These are phyloP conservation scores for Perca flavescens DNA, from an alignment of 2,113 vertebrate genomes.

Conservation along the genomic window DNA sequence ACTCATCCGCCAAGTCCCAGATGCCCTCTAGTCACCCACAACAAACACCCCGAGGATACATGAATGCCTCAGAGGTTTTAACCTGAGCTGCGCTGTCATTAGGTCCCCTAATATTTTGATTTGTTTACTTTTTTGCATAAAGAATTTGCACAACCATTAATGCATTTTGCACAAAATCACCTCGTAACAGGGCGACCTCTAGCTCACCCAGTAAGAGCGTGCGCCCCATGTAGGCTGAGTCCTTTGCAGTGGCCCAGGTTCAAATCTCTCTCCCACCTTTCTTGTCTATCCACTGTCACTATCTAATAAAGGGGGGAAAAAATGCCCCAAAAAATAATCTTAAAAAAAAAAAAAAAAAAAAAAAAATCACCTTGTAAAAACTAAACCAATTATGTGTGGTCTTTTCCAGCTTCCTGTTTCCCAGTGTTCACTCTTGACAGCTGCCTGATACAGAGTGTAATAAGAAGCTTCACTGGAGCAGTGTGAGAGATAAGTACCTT, in stretches of 20 bases:
- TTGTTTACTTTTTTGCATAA: background rate
- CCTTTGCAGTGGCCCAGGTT: no score
- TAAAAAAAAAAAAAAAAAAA: background rate
- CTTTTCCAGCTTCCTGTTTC: conserved; percentile 12
- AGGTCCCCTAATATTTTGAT: conserved; percentile 1
- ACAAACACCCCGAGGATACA: conserved; percentile 58
- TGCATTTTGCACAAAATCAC: background rate
- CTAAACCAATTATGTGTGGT: background rate
- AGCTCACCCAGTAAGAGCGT: no score
- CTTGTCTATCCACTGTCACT: no score
- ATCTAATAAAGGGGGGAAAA: no score
- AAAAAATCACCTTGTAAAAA: conserved; percentile 5
- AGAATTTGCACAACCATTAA: background rate
- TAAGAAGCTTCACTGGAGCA: background rate
- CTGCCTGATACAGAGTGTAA: conserved; percentile 15
- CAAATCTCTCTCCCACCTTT: no score
- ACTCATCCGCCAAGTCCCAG: conserved; percentile 46
- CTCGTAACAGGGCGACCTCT: no score
- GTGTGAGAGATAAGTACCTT: background rate
- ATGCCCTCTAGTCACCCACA: conserved; percentile 58
- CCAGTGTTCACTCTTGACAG: conserved; percentile 8
- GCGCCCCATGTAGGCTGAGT: no score
- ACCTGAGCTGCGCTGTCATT: conserved; percentile 17
- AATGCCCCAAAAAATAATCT: no score
- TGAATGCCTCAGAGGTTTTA: conserved; percentile 34